Base-by-base conservation (phyloP, 2,797 vertebrate species). In the Smutsia gigantea region DNA sequence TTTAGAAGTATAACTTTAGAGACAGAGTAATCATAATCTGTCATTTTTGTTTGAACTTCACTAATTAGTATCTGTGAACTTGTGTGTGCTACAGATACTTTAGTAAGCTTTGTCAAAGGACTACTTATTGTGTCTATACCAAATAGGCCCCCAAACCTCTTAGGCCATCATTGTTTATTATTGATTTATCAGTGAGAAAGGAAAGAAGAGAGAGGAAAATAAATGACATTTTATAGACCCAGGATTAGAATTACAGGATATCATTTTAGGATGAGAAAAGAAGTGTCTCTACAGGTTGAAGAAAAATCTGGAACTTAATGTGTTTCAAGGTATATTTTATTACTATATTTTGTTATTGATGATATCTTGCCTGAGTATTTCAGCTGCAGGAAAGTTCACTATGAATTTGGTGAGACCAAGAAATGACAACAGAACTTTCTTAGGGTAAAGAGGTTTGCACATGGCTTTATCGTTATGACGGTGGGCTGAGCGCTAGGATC, bases 31-130 rank as follows among this genome's bases (percentile, higher is more conserved):
- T 77, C 42, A 14, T 12, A 34, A 71, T 6, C 21, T 59, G 8
- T 90, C 63, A 68, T 71, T 96, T 91, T 55, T 68, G 18, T 12
- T 29, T 91, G 61, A 82, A 14, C 9, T 74, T 95, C 46, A 69
- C 72, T 89, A 64, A 88, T 93, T 84, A 94, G 39, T 2, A 49
- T 69, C 27, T 68, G 49, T 93, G 61, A 37, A 88, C n/a, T 17
- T 46, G 19, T 86, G 1, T 81, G 11, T 51, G 53, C 17, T 39
- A 27, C 37, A 81, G 46, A 59, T 79, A 68, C 37, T 78, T 96
- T 53, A 46, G n/a, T 75, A 83, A 81, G 21, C 27, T 55, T 77
- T 79, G 29, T 84, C 49, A 87, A 91, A 87, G 86, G 77, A 25
- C 49, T 88, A 1, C 18, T 68, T 87, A 10, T 96, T 7, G 19